phyloP scores from a whole-genome alignment of 2,888 invertebrate genomes.

The Plebejus anna region DNA sequence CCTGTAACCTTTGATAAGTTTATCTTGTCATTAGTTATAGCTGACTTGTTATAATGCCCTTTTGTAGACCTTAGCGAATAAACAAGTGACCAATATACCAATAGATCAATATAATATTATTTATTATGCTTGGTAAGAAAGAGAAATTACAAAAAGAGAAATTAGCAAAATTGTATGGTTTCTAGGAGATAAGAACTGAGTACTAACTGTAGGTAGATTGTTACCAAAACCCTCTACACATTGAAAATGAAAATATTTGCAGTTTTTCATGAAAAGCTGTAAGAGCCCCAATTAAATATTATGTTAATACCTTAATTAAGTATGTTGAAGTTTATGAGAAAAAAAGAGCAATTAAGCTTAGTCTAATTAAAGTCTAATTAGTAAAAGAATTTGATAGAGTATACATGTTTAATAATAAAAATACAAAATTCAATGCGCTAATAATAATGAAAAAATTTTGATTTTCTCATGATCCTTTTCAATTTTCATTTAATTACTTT shows the following conservation, averaged over 20 bases:
- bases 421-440: neutral
- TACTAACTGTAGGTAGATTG: no score
- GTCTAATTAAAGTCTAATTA: neutral
- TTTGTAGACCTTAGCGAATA: neutral
- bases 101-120: no score
- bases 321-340: no score
- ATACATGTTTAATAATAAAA: neutral
- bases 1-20: neutral
- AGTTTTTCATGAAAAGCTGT: no score
- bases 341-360: neutral
- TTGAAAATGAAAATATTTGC: no score
- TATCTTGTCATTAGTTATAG: neutral
- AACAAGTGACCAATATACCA: neutral
- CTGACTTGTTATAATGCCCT: neutral
- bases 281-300: no score
- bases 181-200: no score
- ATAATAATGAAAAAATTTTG: neutral
- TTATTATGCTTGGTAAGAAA: neutral
- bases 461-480: neutral
- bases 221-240: no score
- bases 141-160: no score
- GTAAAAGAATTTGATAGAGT: neutral
- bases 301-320: no score
- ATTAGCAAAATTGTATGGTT: no score
- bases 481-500: no score